Conservation (phyloP, 1,140 invertebrate species). For the Rhynchophorus ferrugineus region DNA sequence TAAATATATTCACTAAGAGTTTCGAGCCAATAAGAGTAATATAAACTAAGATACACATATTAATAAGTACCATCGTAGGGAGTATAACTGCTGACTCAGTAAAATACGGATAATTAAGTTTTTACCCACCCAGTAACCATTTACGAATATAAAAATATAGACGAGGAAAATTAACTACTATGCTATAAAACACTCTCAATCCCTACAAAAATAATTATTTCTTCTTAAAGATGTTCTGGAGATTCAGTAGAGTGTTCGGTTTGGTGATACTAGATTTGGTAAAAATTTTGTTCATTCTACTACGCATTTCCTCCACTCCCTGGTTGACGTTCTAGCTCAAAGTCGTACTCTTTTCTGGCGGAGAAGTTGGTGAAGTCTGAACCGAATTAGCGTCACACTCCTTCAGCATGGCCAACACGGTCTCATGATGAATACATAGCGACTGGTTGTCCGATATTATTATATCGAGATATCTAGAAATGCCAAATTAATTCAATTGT, state of each 20-base stretch:
- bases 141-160: too few species aligned
- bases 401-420: constrained; percentile 45
- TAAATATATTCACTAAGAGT: too few species aligned
- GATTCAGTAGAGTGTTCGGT: constrained; percentile 29
- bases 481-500: not conserved
- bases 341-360: constrained; percentile 9
- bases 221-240: constrained; percentile 37
- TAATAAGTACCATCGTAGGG: too few species aligned
- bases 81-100: too few species aligned
- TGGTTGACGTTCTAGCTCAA: constrained; percentile 45
- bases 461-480: constrained; percentile 43
- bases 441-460: constrained; percentile 42
- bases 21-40: too few species aligned
- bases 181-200: too few species aligned
- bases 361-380: constrained; percentile 1
- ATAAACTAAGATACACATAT: too few species aligned
- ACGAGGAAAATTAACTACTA: too few species aligned
- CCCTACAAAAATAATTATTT: constrained; percentile 26
- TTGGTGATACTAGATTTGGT: constrained; percentile 40
- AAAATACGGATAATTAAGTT: too few species aligned
- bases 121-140: too few species aligned
- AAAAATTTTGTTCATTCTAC: constrained; percentile 54
- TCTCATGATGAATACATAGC: constrained; percentile 45
- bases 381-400: constrained; percentile 47
- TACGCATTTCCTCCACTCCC: constrained; percentile 54